Base-by-base conservation (phyloP, 2,113 vertebrate genomes). In the Circaetus cinerascens region DNA sequence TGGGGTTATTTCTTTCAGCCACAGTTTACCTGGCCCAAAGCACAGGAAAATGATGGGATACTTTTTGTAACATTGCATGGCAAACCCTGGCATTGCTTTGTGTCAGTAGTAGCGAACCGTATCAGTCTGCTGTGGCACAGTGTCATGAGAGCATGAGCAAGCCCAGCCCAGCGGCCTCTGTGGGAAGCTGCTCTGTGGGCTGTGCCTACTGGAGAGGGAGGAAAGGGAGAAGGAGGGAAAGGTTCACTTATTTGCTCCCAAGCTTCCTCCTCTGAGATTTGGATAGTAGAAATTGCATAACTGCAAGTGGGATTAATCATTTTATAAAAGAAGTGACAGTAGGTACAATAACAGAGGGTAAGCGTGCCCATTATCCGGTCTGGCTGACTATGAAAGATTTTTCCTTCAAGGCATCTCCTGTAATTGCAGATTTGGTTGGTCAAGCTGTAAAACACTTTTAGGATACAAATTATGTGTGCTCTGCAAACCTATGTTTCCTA, bases 401-500 rank as follows among this genome's bases (percentile, higher is more conserved):
- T 86, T 93, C 23, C 88, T 95, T 78, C 45, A 23, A 56, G 86
- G 74, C 40, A 63, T 72, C 74, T 75, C 21, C 23, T 64, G 56
- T 81, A 96, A 95, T 73, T 90, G 72, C 74, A 73, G 91, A 91
- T 86, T 79, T 90, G 59, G 29, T 75, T 91, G 74, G 68, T 79
- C 68, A 90, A 92, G 45, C 66, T 78, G 48, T 95, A 89, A 90
- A 78, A 73, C 27, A 25, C 41, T 78, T 88, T 40, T 5, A 66
- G 71, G 88, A 53, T 78, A 43, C 46, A 57, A 76, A 74, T 23
- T 32, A 59, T 51, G 30, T 30, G 27, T 53, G 40, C 69, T 90
- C 36, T 71, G 41, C 26, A 55, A 53, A 19, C 17, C 53, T 48
- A 15, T 18, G 21, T 51, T 91, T 69, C 3, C 6, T 43, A 17